A percentile compares a stretch with the other conserved stretches of the same genome.
These are phyloP conservation scores for Neria commutata DNA, from an alignment of 2,888 invertebrate genomes.

Conservation along the genomic window DNA sequence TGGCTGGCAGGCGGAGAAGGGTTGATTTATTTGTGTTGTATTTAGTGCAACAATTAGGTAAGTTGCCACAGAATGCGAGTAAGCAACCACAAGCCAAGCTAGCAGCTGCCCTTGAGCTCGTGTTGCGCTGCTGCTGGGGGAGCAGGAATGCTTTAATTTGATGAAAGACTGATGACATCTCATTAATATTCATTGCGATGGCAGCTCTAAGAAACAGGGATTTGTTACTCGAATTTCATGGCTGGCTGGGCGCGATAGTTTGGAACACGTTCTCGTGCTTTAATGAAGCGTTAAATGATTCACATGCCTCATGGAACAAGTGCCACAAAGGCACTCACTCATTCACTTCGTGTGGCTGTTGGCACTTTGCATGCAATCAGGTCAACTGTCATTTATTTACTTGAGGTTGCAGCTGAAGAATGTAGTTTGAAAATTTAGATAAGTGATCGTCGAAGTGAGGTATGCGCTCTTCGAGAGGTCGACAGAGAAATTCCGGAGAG, in stretches of 20 bases:
- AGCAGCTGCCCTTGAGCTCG: conserved; percentile 8
- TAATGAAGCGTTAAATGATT: conserved; percentile 43
- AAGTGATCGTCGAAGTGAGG: too few species aligned
- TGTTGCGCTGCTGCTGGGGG: conserved; percentile 26
- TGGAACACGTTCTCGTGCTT: conserved; percentile 27
- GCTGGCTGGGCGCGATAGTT: conserved; percentile 6
- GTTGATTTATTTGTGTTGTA: conserved; percentile 58
- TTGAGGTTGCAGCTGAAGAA: too few species aligned
- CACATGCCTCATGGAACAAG: too few species aligned
- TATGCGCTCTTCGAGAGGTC: too few species aligned
- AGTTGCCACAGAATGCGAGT: conserved; percentile 51
- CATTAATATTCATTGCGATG: conserved; percentile 62
- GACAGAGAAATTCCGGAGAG: too few species aligned
- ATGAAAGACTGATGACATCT: conserved; percentile 61
- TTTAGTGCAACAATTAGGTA: conserved; percentile 57
- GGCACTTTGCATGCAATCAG: too few species aligned
- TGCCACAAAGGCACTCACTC: too few species aligned
- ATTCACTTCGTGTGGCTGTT: too few species aligned
- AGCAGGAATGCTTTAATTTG: conserved; percentile 55
- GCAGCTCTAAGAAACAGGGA: conserved; percentile 46
- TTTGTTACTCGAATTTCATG: conserved; percentile 39
- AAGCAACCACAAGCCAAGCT: conserved; percentile 22
- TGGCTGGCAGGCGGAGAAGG: conserved; percentile 34
- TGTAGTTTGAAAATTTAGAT: too few species aligned
- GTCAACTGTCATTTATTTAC: too few species aligned